Evolutionary conservation across 2,797 vertebrate genomes (phyloP), one percentile per base, ranked within the genome.

Genomic region (Poecilia wingei): DNA sequence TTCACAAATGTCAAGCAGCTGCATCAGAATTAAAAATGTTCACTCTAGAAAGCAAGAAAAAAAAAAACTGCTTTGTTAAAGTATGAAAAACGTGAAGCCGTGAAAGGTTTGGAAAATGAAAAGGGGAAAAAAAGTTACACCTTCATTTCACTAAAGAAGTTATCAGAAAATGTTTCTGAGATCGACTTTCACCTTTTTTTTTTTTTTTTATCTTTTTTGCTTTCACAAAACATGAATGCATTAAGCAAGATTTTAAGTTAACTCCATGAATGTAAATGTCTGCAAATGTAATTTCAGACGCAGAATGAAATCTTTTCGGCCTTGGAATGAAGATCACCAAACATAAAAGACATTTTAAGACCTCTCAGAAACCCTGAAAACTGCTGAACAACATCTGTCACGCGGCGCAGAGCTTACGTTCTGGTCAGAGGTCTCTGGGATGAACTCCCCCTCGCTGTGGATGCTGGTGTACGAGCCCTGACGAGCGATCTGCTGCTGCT

Each of bases 381-480:
- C 13, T 2, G 39, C 14, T 13, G 12, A 45, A n/a, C 25, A 69
- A 43, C 39, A 16, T 72, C 72, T 39, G 49, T 74, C 16, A 13
- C 10, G 18, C 7, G 36, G 5, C 53, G 9, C 9, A 36, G 75
- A 14, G 71, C 96, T 97, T 92, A 97, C 97, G 0, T 95, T 97
- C 83, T 95, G 96, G 82, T 97, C 96, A 71, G 95, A 95, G 81
- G 88, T 96, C 91, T 98, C 97, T 0, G 97, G 97, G 91, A 98
- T 98, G 93, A 98, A 98, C 90, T 98, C 97, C 6, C 97, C 97
- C 86, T 98, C 97, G 0, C 97, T 98, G 94, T 98, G 96, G 90
- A 98, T 98, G 94, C 97, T 98, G 90, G 97, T 98, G 84, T 97
- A 97, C 75, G 97, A 98, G n/a, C 97, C 97, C 89, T 98, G 97